phyloP scores from a whole-genome alignment of 2,888 invertebrate species.

The Drepana falcataria region DNA sequence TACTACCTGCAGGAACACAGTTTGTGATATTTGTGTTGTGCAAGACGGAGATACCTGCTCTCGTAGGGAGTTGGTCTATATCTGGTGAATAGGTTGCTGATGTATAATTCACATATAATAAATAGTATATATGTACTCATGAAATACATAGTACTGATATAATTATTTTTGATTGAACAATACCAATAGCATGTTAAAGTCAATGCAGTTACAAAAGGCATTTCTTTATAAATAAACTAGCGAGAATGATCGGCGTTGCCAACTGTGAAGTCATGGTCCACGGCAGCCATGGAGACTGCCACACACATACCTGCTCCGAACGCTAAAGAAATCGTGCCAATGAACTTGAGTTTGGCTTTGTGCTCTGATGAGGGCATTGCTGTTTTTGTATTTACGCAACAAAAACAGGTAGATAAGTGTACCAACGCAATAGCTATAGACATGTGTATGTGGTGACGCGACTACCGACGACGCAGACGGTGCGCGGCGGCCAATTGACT shows the following conservation, averaged over 20 bases:
- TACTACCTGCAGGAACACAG: too few species aligned
- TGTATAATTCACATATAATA: too few species aligned
- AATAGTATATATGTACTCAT: too few species aligned
- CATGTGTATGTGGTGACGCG: too few species aligned
- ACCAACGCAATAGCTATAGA: constrained; percentile 3
- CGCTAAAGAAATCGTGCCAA: constrained; percentile 58
- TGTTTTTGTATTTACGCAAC: constrained; percentile 46
- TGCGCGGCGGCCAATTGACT: too few species aligned
- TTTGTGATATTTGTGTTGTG: too few species aligned
- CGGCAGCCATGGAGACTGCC: constrained; percentile 46
- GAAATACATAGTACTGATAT: too few species aligned
- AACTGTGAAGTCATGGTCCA: constrained; percentile 48
- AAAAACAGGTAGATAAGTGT: constrained; percentile 22
- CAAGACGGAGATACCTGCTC: too few species aligned
- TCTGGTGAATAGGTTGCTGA: too few species aligned
- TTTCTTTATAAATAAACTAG: constrained; percentile 7
- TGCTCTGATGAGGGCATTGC: constrained; percentile 40
- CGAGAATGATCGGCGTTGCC: constrained; percentile 33
- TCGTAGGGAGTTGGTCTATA: too few species aligned
- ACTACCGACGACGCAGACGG: too few species aligned
- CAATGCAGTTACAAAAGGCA: not conserved
- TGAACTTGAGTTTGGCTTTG: constrained; percentile 62
- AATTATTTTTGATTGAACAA: not conserved
- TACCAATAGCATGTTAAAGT: not conserved
- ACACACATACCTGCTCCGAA: constrained; percentile 32